These are phyloP conservation scores for Rutilus rutilus DNA, from an alignment of 2,113 vertebrate genomes.

Conservation along the genomic window DNA sequence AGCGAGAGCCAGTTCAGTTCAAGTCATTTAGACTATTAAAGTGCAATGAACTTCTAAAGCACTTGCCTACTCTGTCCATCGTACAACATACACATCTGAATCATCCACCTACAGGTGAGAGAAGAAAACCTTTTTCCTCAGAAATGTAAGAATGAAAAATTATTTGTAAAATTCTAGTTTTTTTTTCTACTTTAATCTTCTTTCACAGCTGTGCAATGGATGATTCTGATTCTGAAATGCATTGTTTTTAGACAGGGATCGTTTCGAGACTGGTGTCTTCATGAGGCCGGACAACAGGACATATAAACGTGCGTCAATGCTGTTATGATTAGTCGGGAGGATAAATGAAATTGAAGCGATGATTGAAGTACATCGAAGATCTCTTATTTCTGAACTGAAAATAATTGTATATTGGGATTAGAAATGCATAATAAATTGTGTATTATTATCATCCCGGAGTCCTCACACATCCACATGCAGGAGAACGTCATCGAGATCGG, in stretches of 20 bases:
- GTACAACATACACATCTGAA: background rate
- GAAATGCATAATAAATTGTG: background rate
- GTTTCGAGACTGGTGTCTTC: background rate
- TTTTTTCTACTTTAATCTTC: background rate
- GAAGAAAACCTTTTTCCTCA: background rate
- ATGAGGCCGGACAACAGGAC: background rate
- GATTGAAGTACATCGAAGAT: background rate
- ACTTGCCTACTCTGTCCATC: background rate
- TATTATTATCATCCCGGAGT: background rate
- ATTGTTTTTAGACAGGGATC: background rate
- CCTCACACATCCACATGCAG: background rate
- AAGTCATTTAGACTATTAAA: background rate
- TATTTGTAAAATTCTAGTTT: background rate
- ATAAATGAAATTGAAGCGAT: no score
- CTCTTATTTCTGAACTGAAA: background rate
- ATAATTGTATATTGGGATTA: background rate
- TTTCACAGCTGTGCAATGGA: background rate
- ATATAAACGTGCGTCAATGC: background rate
- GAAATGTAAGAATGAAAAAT: background rate
- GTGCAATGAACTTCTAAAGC: background rate
- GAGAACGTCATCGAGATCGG: background rate
- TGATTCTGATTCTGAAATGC: background rate
- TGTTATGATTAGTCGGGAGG: background rate
- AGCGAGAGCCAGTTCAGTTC: conserved; percentile 9
- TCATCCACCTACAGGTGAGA: no score